These are phyloP conservation scores for Lophius americanus DNA, from an alignment of 2,797 vertebrate species.

Conservation along the genomic window DNA sequence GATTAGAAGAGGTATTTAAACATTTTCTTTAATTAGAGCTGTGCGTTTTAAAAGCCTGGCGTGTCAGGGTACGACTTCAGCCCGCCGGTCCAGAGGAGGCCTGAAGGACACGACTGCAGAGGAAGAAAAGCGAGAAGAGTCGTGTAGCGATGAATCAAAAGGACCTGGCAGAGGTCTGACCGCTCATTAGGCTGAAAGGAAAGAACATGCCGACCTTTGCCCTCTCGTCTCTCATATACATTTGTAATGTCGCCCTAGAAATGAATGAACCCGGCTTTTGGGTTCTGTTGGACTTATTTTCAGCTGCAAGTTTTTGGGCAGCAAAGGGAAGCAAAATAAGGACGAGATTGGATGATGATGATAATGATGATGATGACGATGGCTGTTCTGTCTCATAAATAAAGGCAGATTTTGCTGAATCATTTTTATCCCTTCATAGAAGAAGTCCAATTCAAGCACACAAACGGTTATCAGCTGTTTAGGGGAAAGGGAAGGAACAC, in stretches of 20 bases:
- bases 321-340: neutral
- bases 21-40: constrained; percentile 76
- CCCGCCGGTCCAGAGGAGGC: constrained; percentile 8
- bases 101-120: constrained; percentile 22
- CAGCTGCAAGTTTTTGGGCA: constrained; percentile 6
- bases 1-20: constrained; percentile 80
- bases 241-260: constrained; percentile 49
- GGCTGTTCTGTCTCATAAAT: neutral
- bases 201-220: constrained; percentile 44
- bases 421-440: neutral
- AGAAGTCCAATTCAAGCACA: neutral
- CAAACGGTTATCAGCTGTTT: too few species aligned
- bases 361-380: neutral
- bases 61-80: constrained; percentile 31
- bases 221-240: constrained; percentile 43
- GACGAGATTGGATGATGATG: neutral
- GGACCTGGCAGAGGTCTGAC: constrained; percentile 74
- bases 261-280: constrained; percentile 48
- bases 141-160: constrained; percentile 65
- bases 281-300: constrained; percentile 22
- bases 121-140: constrained; percentile 25
- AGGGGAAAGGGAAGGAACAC: too few species aligned
- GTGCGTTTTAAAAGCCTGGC: constrained; percentile 46
- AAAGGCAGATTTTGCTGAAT: neutral
- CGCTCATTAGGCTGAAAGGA: constrained; percentile 64